phyloP scores from a whole-genome alignment of 2,888 invertebrate genomes.

The Chloroclysta siterata region DNA sequence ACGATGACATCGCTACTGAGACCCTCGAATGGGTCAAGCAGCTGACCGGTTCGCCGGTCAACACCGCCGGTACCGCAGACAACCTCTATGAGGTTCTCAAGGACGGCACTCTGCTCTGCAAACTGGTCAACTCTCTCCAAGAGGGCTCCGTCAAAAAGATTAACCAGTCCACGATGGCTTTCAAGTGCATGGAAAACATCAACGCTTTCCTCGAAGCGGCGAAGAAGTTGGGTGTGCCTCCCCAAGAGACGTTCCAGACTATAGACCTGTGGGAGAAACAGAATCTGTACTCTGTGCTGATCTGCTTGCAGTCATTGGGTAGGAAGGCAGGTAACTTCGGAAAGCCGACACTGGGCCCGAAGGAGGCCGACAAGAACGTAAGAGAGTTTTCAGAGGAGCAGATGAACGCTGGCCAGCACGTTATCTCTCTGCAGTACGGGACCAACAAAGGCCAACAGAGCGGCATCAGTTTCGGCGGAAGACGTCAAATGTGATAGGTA shows the following conservation, averaged over 20 bases:
- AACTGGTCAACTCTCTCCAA: constrained; percentile 93
- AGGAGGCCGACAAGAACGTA: constrained; percentile 97
- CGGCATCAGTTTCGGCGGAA: constrained; percentile 98
- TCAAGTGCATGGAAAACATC: constrained; percentile 99
- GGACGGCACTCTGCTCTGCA: constrained; percentile 96
- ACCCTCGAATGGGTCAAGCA: constrained; percentile 96
- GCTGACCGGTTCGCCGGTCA: constrained; percentile 92
- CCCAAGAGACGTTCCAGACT: constrained; percentile 98
- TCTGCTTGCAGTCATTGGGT: constrained; percentile 96
- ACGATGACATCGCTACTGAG: constrained; percentile 95
- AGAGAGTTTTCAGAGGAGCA: constrained; percentile 97
- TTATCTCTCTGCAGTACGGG: constrained; percentile 97
- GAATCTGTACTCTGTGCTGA: constrained; percentile 98
- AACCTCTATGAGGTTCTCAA: constrained; percentile 95
- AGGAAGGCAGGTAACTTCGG: constrained; percentile 95
- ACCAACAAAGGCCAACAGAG: constrained; percentile 98
- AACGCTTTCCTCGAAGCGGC: constrained; percentile 95
- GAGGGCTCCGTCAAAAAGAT: constrained; percentile 96
- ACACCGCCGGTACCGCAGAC: constrained; percentile 94
- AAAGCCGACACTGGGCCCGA: constrained; percentile 96
- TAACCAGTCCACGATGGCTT: constrained; percentile 95
- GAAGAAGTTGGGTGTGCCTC: constrained; percentile 94
- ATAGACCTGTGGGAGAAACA: constrained; percentile 98
- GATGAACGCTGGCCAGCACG: constrained; percentile 94
- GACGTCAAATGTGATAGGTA: constrained; percentile 94